Base-by-base conservation (phyloP, 1,140 invertebrate species). In the Chironomus tepperi region DNA sequence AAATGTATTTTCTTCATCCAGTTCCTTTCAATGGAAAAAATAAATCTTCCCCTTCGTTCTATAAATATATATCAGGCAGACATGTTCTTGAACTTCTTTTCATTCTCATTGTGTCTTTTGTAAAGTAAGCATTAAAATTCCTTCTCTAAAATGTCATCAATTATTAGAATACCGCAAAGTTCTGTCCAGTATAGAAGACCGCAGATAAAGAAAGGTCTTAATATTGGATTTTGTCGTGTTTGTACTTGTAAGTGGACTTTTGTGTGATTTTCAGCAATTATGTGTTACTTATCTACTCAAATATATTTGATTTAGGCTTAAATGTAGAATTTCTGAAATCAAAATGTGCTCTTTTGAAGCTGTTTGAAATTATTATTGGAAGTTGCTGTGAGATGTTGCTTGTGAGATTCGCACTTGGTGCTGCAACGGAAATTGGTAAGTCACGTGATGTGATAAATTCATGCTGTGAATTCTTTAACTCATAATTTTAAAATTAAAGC, bases 301-400 rank as follows among this genome's bases (percentile, higher is more conserved):
- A 12, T 57, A 15, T 57, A 15, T 57, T 47, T n/a, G 24, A 34
- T 57, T 57, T 57, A 21, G 19, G 19, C 15, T 73, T 73, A 3
- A 42, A 73, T 73, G 18, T 73, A 24, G 70, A 34, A 24, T 73
- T 73, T 73, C 8, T 73, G 70, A 19, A 8, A 10, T 73, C 70
- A 73, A 42, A 21, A 21, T 73, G 16, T 19, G 19, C 34, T 72
- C 21, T 21, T 8, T 34, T 73, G 19, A 72, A 73, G 21, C 18
- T 73, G 24, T 34, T 72, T 57, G 47, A 57, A 57, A 57, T 57
- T 12, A 57, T 57, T 57, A 57, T 57, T 12, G 47, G 47, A 57
- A 57, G 47, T 57, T 57, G 47, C n/a, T 57, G 47, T 57, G 47
- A 57, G 15, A 57, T 57, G 47, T n/a, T 57, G 3, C n/a, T 57